A percentile compares a stretch with the other conserved stretches of the same genome.
phyloP scores from a whole-genome alignment of 2,888 invertebrate genomes.

The Agrochola macilenta region DNA sequence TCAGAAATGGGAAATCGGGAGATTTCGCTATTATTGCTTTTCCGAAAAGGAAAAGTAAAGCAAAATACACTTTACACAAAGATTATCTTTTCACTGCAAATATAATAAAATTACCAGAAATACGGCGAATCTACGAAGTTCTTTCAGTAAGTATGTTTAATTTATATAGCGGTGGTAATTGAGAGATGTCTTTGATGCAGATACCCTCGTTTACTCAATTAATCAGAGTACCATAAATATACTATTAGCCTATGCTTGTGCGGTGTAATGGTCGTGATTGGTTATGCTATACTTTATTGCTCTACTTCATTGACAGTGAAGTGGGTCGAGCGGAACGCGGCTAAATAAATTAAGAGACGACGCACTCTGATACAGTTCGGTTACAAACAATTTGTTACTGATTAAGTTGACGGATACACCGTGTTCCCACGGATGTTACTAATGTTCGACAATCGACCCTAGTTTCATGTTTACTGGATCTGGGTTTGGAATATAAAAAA shows the following conservation, averaged over 20 bases:
- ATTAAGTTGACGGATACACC: conserved; percentile 52
- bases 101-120: not conserved
- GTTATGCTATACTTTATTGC: conserved; percentile 80
- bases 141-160: not conserved
- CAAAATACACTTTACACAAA: not conserved
- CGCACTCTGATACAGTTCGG: conserved; percentile 53
- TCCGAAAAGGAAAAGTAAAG: not conserved
- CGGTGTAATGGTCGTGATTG: conserved; percentile 66
- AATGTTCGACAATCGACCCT: conserved; percentile 13
- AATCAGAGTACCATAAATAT: conserved; percentile 53
- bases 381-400: conserved; percentile 66
- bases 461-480: conserved; percentile 18
- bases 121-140: not conserved
- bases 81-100: not conserved
- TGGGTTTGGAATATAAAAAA: conserved; percentile 24
- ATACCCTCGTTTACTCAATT: conserved; percentile 37
- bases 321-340: conserved; percentile 84
- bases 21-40: not conserved
- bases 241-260: conserved; percentile 64
- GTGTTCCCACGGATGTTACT: conserved; percentile 46
- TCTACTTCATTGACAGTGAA: conserved; percentile 81
- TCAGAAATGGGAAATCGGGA: not conserved
- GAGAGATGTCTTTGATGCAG: conserved; percentile 22
- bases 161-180: conserved; percentile 9
- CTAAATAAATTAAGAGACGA: conserved; percentile 81